Percentiles rank a stretch among this genome's conserved stretches.
phyloP scores from a whole-genome alignment of 2,888 invertebrate species.

The Machimus atricapillus region DNA sequence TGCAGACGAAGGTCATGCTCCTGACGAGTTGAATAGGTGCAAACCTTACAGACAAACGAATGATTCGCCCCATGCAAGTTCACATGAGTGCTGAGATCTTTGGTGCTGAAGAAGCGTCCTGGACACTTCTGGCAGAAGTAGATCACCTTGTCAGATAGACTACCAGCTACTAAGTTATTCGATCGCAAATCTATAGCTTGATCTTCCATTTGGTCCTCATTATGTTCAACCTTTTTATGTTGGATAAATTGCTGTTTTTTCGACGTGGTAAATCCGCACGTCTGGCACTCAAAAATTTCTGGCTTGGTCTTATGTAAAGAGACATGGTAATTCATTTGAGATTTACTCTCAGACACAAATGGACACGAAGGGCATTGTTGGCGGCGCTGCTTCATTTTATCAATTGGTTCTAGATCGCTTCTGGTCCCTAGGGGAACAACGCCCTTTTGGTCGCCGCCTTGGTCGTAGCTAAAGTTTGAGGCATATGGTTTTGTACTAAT shows the following conservation, averaged over 20 bases:
- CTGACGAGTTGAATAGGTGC: conserved; percentile 78
- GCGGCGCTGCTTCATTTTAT: conserved; percentile 63
- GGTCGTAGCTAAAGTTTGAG: not conserved
- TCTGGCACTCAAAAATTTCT: conserved; percentile 72
- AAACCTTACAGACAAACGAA: conserved; percentile 75
- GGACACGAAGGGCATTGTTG: conserved; percentile 83
- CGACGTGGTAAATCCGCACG: conserved; percentile 84
- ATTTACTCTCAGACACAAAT: conserved; percentile 84
- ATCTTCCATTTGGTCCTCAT: conserved; percentile 47
- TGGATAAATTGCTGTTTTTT: conserved; percentile 83
- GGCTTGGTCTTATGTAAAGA: conserved; percentile 72
- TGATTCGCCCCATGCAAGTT: conserved; percentile 57
- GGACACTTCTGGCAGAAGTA: conserved; percentile 85
- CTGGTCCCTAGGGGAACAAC: not conserved
- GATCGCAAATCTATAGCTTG: conserved; percentile 48
- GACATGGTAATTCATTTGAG: conserved; percentile 85
- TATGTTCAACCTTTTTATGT: conserved; percentile 72
- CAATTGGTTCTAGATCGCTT: not conserved
- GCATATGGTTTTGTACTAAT: conserved; percentile 7
- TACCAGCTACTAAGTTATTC: conserved; percentile 58
- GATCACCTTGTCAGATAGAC: conserved; percentile 64
- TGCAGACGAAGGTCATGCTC: conserved; percentile 75
- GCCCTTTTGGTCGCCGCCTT: not conserved
- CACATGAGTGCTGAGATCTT: conserved; percentile 76
- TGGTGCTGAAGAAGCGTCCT: conserved; percentile 79